Evolutionary conservation across 2,888 invertebrate genomes (phyloP), one percentile per base, ranked within the genome.

Genomic region (Blera fallax): DNA sequence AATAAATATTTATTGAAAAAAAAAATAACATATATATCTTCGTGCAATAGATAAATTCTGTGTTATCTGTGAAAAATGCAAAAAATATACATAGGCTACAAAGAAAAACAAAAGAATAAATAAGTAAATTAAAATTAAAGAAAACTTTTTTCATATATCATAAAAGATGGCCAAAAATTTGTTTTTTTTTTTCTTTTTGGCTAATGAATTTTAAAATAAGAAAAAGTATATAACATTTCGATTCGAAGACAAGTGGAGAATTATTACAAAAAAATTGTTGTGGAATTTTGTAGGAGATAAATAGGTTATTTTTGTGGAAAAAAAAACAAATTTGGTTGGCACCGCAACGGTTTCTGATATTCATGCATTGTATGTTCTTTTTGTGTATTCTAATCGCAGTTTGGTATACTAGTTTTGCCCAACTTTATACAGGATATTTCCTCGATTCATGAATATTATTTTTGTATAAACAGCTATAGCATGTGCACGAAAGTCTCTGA

Each of bases 1-100:
- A 76, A 77, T 72, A 81, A 85, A 85, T 85, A 85, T 85, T 85
- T 85, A 85, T 85, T 85, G 50, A 85, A 70, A n/a, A 27, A 79
- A 73, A 84, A 62, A 52, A 37, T 40, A 54, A 60, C n/a, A 54
- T 37, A 70, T 54, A 76, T 70, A 69, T 84, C 40, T 70, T 77
- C 60, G 85, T 85, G 85, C 85, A 85, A 81, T 85, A 72, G 65
- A 81, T 67, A 70, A 65, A 76, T 80, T 76, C 27, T 69, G 73
- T 76, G 74, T 80, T 85, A 77, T 72, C 56, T 70, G 76, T 76
- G 76, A 73, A 32, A 69, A 81, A 64, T 21, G 34, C 11, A 69
- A 58, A 43, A 65, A 34, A 67, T 1, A 64, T 48, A 40, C 0
- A 8, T n/a, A 58, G 34, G 8, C 14, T 21, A n/a, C n/a, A 37